Evolutionary conservation across 2,113 vertebrate genomes (phyloP).

Genomic region (Fregetta grallaria): DNA sequence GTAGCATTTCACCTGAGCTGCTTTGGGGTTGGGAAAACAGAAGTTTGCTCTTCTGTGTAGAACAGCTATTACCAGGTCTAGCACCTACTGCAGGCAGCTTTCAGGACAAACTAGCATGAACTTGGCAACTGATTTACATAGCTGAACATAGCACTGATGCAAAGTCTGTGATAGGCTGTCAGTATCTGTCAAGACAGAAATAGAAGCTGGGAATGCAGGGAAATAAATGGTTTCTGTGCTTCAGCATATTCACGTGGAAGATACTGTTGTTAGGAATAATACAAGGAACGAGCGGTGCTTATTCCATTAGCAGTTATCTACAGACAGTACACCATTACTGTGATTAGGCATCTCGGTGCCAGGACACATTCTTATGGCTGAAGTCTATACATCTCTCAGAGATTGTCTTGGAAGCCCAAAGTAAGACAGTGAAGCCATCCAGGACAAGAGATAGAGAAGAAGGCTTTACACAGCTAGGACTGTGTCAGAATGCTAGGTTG

Average conservation of each 20-base stretch:
- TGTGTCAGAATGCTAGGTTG: background rate
- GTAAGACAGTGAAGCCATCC: background rate
- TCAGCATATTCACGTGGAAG: fast-evolving
- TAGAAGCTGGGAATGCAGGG: background rate
- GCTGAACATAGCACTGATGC: background rate
- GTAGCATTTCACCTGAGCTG: background rate
- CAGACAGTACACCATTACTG: background rate
- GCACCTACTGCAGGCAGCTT: background rate
- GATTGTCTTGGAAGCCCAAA: background rate
- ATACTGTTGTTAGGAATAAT: background rate
- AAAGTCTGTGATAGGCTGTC: background rate
- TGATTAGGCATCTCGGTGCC: background rate
- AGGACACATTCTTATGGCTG: background rate
- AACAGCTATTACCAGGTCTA: background rate
- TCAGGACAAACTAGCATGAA: background rate
- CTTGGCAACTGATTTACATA: background rate
- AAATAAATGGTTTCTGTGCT: background rate
- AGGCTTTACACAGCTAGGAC: background rate
- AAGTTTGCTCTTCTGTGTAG: background rate
- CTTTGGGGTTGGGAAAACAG: background rate
- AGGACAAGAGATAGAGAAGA: background rate
- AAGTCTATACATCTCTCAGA: background rate
- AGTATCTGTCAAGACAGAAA: background rate
- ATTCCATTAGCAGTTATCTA: background rate
- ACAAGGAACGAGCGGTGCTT: background rate